These are phyloP conservation scores for Drosophila virilis DNA, from an alignment of 1,140 invertebrate species.

Conservation along the genomic window DNA sequence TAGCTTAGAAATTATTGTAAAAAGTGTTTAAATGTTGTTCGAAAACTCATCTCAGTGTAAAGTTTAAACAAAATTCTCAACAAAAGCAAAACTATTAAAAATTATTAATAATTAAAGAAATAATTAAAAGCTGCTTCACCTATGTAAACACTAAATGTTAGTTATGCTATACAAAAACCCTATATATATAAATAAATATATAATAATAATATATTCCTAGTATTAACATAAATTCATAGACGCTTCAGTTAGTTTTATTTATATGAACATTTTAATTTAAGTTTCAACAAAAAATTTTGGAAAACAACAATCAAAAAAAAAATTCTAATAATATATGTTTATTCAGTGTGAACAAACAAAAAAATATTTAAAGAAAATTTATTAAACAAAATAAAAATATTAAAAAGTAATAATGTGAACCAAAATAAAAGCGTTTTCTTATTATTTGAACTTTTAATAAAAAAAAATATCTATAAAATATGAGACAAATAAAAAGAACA, in stretches of 20 bases:
- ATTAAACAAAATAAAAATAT: conserved; percentile 49
- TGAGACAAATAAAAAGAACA: too few species aligned
- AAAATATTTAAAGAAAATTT: conserved; percentile 54
- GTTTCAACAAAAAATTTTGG: conserved; percentile 14
- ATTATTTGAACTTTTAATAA: background rate
- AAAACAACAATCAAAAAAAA: conserved; percentile 32
- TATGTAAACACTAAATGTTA: conserved; percentile 61
- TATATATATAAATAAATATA: conserved; percentile 36
- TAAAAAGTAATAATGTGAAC: conserved; percentile 74
- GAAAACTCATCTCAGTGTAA: conserved; percentile 82
- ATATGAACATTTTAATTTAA: conserved; percentile 54
- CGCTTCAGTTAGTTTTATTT: conserved; percentile 80
- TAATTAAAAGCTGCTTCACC: conserved; percentile 46
- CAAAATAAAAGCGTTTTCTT: conserved; percentile 39
- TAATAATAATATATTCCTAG: conserved; percentile 65
- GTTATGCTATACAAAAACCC: conserved; percentile 54
- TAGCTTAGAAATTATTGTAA: conserved; percentile 72
- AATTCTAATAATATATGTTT: conserved; percentile 55
- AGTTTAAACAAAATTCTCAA: conserved; percentile 59
- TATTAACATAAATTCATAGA: conserved; percentile 81
- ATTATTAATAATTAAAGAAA: conserved; percentile 14
- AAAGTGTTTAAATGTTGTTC: conserved; percentile 75
- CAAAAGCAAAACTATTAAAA: conserved; percentile 20
- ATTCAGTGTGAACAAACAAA: conserved; percentile 59
- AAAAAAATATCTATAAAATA: too few species aligned